These are phyloP conservation scores for Collichthys lucidus DNA, from an alignment of 2,113 vertebrate species.

Conservation along the genomic window DNA sequence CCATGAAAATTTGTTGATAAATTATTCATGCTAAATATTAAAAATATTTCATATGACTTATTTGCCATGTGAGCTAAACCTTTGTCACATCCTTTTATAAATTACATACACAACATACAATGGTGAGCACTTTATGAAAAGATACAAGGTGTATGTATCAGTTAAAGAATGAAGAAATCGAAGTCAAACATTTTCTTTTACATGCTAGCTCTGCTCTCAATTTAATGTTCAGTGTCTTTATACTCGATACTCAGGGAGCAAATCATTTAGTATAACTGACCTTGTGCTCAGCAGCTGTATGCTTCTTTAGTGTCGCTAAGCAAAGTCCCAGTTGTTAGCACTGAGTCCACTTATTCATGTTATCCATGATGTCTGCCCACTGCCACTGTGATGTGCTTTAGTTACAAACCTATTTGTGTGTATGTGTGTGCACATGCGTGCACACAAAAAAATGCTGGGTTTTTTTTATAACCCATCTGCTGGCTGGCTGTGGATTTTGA, in stretches of 20 bases:
- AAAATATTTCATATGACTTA: no score
- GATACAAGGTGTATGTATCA: neutral
- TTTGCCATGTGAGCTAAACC: no score
- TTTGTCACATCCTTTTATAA: no score
- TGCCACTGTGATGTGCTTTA: conserved; percentile 3
- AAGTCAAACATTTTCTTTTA: neutral
- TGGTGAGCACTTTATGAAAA: neutral
- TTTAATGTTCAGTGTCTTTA: no score
- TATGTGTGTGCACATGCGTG: neutral
- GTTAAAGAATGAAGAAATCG: neutral
- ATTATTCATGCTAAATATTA: no score
- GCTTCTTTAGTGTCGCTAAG: conserved; percentile 3
- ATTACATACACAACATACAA: neutral
- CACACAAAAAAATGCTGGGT: no score
- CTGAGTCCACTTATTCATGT: conserved; percentile 20
- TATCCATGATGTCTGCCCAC: conserved; percentile 10
- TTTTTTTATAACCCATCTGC: no score
- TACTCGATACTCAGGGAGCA: no score
- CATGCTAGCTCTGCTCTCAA: neutral
- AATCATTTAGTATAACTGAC: conserved; percentile 20
- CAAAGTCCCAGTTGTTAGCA: conserved; percentile 15
- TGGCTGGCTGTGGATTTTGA: no score
- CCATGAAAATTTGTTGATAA: no score
- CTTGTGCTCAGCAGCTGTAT: conserved; percentile 6
- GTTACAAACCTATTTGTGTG: conserved; percentile 1